Conservation (phyloP, 2,888 invertebrate species). For the Schizaphis graminum region DNA sequence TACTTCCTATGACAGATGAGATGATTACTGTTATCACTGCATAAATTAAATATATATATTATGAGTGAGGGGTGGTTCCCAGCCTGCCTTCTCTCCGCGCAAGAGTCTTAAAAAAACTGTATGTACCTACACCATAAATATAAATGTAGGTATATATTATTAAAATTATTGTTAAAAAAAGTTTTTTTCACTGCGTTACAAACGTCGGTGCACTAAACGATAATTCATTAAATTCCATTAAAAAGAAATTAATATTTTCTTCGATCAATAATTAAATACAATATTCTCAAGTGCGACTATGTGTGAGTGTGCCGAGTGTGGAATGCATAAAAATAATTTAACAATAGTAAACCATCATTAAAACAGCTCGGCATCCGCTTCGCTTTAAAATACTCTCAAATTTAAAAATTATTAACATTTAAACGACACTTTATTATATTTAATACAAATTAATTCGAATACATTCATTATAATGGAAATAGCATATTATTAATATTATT, state of each 20-base stretch:
- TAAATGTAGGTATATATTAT: background rate
- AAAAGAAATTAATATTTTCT: background rate
- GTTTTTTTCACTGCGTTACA: background rate
- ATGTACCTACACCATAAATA: background rate
- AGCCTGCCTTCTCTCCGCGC: accelerated
- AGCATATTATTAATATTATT: background rate
- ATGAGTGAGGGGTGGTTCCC: background rate
- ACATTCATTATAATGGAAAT: background rate
- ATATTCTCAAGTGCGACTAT: background rate
- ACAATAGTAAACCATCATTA: background rate
- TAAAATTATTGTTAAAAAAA: background rate
- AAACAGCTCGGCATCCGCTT: background rate
- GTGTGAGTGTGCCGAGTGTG: background rate
- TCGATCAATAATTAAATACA: background rate
- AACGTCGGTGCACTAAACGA: no score
- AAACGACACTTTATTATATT: background rate
- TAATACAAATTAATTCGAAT: background rate
- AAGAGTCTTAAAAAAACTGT: background rate
- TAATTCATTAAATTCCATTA: background rate
- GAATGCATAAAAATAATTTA: background rate
- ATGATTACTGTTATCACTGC: background rate
- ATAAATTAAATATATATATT: background rate
- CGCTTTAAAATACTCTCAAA: background rate
- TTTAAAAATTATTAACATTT: background rate
- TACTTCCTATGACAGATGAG: background rate